Percentiles rank a stretch among this genome's conserved stretches.
Conservation (phyloP, 2,113 vertebrate genomes). For the Gymnogyps californianus region DNA sequence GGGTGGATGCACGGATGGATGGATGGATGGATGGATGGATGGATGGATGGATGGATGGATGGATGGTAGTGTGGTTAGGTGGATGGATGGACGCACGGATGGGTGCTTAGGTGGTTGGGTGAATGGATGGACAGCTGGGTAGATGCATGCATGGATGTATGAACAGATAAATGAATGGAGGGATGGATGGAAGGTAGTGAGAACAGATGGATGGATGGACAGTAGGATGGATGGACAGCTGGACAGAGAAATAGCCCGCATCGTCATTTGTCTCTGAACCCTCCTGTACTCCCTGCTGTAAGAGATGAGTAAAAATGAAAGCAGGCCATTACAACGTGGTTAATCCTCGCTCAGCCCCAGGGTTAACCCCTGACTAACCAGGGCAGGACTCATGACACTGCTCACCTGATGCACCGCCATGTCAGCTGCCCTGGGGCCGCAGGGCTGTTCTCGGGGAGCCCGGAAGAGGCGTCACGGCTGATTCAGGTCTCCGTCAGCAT, state of each 20-base stretch:
- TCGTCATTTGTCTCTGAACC: not conserved
- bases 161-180: not conserved
- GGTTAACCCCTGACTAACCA: not conserved
- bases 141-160: too few relatives aligned
- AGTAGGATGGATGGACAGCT: fast-evolving
- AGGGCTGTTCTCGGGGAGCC: fast-evolving
- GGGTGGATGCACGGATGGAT: too few relatives aligned
- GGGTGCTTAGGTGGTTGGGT: too few relatives aligned
- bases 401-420: not conserved
- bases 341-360: not conserved
- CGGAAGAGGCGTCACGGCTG: not conserved
- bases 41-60: not conserved
- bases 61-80: not conserved
- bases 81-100: too few relatives aligned
- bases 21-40: not conserved
- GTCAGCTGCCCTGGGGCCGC: not conserved
- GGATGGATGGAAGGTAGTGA: too few relatives aligned
- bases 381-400: not conserved
- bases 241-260: not conserved
- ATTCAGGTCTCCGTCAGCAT: not conserved
- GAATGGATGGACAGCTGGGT: too few relatives aligned
- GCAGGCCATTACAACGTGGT: not conserved
- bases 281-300: not conserved
- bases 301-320: not conserved
- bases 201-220: fast-evolving